phyloP scores from a whole-genome alignment of 2,888 invertebrate genomes.

The Machimus rusticus region DNA sequence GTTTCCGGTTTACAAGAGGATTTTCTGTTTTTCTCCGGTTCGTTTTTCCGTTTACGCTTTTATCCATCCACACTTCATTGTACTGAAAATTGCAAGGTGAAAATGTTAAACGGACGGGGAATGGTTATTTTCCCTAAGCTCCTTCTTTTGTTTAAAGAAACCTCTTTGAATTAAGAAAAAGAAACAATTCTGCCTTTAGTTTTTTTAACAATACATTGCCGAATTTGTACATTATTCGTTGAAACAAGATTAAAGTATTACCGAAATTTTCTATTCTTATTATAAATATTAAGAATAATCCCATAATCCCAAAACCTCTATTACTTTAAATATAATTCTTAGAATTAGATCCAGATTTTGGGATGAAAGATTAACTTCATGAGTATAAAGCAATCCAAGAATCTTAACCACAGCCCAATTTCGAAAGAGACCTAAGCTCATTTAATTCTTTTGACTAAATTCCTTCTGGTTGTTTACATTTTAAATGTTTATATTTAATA shows the following conservation, averaged over 20 bases:
- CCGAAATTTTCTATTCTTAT: neutral
- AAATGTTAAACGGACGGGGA: neutral
- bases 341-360: too few relatives aligned
- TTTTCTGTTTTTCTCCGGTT: neutral
- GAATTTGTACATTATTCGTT: neutral
- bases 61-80: neutral
- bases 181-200: neutral
- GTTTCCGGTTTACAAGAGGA: neutral
- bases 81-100: neutral
- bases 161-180: neutral
- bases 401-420: too few relatives aligned
- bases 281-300: neutral
- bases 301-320: too few relatives aligned
- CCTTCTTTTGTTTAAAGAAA: neutral
- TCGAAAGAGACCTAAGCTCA: too few relatives aligned
- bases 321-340: too few relatives aligned
- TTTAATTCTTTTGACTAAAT: too few relatives aligned
- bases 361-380: too few relatives aligned
- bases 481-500: too few relatives aligned
- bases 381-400: too few relatives aligned
- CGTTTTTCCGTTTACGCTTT: neutral
- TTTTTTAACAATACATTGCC: neutral
- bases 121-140: neutral
- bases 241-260: neutral
- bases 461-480: too few relatives aligned